Conservation (phyloP, 2,888 invertebrate genomes). For the Arrhopalites spinosus region DNA sequence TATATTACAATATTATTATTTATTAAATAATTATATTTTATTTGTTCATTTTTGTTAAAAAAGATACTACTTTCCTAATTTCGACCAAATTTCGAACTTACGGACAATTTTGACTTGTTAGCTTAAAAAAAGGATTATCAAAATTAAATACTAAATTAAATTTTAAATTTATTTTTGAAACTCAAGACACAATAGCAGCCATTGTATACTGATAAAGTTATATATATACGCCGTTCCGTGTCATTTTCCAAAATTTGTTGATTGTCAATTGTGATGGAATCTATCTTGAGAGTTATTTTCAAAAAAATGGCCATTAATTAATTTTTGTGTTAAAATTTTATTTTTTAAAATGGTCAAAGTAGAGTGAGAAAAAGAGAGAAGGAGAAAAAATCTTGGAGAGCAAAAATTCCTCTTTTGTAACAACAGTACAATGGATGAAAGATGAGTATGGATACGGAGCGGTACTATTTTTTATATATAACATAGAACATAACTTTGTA, state of each 20-base stretch:
- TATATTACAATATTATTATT: no score
- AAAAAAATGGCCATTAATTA: background rate
- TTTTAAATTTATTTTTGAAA: conserved; percentile 4
- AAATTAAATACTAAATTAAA: background rate
- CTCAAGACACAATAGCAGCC: background rate
- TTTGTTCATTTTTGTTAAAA: no score
- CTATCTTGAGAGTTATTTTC: background rate
- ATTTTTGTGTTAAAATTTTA: background rate
- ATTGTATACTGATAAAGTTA: background rate
- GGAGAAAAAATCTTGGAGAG: conserved; percentile 1
- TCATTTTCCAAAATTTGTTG: background rate
- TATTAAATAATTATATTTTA: no score
- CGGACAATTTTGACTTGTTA: background rate
- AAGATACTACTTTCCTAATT: no score
- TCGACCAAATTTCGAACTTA: no score
- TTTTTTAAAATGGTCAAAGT: no score
- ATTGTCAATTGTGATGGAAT: background rate
- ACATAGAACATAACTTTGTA: background rate
- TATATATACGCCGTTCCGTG: background rate
- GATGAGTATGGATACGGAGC: conserved; percentile 17
- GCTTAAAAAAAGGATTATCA: background rate
- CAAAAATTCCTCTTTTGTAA: conserved; percentile 3
- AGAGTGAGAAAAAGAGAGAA: no score
- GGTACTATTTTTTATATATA: conserved; percentile 21
- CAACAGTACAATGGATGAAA: conserved; percentile 19